Evolutionary conservation across 2,888 invertebrate species (phyloP).

Genomic region (Stramonita haemastoma): DNA sequence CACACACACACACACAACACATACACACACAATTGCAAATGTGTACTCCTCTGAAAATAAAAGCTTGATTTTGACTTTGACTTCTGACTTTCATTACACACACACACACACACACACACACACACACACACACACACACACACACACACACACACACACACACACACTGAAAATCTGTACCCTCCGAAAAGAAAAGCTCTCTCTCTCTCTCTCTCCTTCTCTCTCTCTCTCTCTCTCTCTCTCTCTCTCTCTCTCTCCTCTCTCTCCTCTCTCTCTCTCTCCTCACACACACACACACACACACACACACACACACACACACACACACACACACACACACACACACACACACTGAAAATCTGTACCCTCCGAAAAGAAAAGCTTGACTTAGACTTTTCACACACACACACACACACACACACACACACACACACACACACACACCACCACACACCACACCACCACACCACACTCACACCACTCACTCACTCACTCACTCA

Average conservation of each 20-base stretch:
- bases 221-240: too few relatives aligned
- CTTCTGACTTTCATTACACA: background rate
- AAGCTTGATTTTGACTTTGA: too few relatives aligned
- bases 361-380: background rate
- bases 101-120: background rate
- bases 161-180: background rate
- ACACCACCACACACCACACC: conserved; percentile 6
- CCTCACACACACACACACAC: background rate
- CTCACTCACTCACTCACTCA: background rate
- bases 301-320: background rate
- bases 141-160: conserved; percentile 10
- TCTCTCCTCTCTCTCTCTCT: too few relatives aligned
- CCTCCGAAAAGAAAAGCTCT: background rate
- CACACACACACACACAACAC: conserved; percentile 5
- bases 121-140: background rate
- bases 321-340: conserved; percentile 17
- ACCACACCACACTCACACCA: background rate
- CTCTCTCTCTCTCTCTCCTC: too few relatives aligned
- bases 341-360: background rate
- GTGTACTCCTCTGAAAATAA: background rate
- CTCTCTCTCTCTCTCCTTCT: too few relatives aligned
- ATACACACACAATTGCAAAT: background rate
- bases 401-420: background rate
- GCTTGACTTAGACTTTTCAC: too few relatives aligned
- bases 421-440: conserved; percentile 4